Conservation (phyloP, 2,888 invertebrate genomes). For the Anoplius nigerrimus region DNA sequence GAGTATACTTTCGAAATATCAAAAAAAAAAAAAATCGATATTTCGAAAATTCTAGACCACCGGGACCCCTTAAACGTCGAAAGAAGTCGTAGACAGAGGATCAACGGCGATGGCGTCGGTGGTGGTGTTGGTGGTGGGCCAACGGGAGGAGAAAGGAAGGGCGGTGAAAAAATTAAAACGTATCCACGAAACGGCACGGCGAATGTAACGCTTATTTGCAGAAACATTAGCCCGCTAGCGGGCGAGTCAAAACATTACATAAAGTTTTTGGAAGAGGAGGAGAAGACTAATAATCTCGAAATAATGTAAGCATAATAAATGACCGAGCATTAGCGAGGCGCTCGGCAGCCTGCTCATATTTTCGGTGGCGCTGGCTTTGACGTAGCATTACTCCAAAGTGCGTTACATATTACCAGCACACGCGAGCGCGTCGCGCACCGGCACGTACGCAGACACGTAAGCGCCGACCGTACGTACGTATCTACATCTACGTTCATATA, state of each 20-base stretch:
- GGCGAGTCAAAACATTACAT: conserved; percentile 63
- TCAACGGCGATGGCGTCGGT: neutral
- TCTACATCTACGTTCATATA: neutral
- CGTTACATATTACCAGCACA: conserved; percentile 70
- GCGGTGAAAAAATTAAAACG: conserved; percentile 6
- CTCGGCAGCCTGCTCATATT: conserved; percentile 73
- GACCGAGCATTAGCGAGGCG: conserved; percentile 70
- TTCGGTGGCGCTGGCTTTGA: conserved; percentile 74
- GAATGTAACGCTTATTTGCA: conserved; percentile 37
- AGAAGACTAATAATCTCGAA: conserved; percentile 73
- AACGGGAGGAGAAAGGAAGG: neutral
- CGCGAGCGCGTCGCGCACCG: conserved; percentile 43
- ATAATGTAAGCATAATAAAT: conserved; percentile 74
- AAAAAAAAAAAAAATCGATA: too few relatives aligned
- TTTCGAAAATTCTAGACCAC: too few relatives aligned
- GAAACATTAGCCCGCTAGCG: conserved; percentile 47
- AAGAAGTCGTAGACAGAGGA: neutral
- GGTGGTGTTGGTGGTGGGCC: neutral
- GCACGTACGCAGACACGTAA: conserved; percentile 13
- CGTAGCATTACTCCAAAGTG: conserved; percentile 73
- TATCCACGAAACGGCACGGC: conserved; percentile 4
- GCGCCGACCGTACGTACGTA: neutral
- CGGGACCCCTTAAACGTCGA: too few relatives aligned
- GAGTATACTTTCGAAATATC: too few relatives aligned
- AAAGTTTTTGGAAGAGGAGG: conserved; percentile 59